Conservation (phyloP, 2,888 invertebrate species). For the Ochropleura leucogaster region DNA sequence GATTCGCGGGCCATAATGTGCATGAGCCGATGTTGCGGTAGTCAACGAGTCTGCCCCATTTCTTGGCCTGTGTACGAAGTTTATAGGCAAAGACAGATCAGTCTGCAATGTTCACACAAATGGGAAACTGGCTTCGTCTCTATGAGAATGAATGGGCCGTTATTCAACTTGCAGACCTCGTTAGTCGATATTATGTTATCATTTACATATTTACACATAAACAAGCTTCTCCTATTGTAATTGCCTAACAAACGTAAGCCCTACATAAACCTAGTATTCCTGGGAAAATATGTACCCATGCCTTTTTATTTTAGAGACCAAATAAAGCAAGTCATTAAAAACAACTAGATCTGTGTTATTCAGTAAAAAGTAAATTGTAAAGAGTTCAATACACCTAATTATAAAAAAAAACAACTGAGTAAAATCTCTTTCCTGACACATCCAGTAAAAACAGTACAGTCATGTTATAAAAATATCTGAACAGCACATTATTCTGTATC, state of each 20-base stretch:
- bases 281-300: no score
- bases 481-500: conserved; percentile 15
- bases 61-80: not conserved
- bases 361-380: not conserved
- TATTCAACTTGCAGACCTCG: not conserved
- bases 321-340: not conserved
- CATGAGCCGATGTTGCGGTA: not conserved
- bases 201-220: not conserved
- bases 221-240: not conserved
- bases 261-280: not conserved
- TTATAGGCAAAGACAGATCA: not conserved
- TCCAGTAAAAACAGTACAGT: not conserved
- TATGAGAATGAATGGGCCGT: not conserved
- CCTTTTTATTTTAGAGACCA: not conserved
- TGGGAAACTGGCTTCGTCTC: not conserved
- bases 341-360: not conserved
- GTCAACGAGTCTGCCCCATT: not conserved
- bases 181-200: not conserved
- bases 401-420: conserved; percentile 22
- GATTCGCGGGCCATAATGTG: not conserved
- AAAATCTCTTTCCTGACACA: conserved; percentile 14
- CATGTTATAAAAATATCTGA: conserved; percentile 30
- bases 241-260: not conserved
- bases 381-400: conserved; percentile 20
- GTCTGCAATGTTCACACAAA: not conserved